phyloP scores from a whole-genome alignment of 1,140 invertebrate species.

The Cepaea nemoralis region DNA sequence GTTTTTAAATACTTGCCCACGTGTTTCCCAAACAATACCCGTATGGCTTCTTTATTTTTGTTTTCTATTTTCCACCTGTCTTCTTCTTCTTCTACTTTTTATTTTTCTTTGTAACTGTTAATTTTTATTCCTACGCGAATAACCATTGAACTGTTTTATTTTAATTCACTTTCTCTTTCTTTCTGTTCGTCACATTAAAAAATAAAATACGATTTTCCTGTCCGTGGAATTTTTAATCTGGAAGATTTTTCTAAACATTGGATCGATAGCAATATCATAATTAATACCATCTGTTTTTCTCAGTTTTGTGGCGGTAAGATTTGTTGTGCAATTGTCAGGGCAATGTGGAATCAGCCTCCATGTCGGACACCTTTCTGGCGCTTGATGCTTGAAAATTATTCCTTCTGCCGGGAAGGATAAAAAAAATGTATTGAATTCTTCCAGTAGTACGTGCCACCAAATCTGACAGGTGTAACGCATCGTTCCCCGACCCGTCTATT shows the following conservation, averaged over 20 bases:
- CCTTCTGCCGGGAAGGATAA: too few relatives aligned
- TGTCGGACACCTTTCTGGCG: not conserved
- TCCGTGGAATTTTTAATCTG: not conserved
- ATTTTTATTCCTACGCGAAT: not conserved
- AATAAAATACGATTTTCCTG: too few relatives aligned
- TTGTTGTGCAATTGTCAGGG: not conserved
- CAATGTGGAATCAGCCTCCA: not conserved
- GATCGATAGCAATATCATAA: conserved; percentile 13
- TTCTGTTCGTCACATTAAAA: too few relatives aligned
- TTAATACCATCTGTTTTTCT: not conserved
- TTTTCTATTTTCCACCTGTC: not conserved
- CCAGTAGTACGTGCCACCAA: too few relatives aligned
- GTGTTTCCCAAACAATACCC: not conserved
- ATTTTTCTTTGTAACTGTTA: not conserved
- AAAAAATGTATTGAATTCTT: too few relatives aligned
- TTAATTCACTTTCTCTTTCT: too few relatives aligned
- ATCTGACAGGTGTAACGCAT: too few relatives aligned
- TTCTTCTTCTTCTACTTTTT: not conserved
- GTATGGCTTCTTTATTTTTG: too few relatives aligned
- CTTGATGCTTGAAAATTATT: not conserved
- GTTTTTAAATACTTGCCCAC: not conserved
- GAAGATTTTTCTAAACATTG: not conserved
- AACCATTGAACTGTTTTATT: too few relatives aligned
- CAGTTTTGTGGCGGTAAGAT: not conserved
- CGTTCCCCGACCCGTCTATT: too few relatives aligned